Evolutionary conservation across 2,888 invertebrate species (phyloP).

Genomic region (Harpalus rufipes): DNA sequence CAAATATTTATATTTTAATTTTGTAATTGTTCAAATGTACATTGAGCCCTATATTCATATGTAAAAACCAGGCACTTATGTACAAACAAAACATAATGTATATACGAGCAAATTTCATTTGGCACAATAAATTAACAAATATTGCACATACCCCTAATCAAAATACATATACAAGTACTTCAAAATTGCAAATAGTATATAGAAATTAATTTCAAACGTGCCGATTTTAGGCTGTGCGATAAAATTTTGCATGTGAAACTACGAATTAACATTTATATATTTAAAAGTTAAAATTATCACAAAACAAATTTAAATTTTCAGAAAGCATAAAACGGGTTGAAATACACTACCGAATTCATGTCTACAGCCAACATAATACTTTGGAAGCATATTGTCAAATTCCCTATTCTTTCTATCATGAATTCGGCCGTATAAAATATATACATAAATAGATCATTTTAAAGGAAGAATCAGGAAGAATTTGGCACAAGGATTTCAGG

Average conservation of each 20-base stretch:
- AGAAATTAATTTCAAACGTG: constrained; percentile 57
- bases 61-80: constrained; percentile 47
- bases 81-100: constrained; percentile 37
- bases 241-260: constrained; percentile 53
- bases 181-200: constrained; percentile 53
- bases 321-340: constrained; percentile 25
- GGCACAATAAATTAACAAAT: constrained; percentile 10
- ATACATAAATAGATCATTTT: constrained; percentile 37
- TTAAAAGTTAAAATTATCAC: constrained; percentile 36
- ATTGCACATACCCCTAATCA: constrained; percentile 58
- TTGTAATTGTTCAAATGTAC: constrained; percentile 2
- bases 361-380: constrained; percentile 31
- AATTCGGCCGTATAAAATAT: constrained; percentile 25
- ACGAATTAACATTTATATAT: constrained; percentile 40
- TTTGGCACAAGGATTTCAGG: constrained; percentile 64
- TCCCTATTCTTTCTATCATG: constrained; percentile 25
- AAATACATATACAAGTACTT: constrained; percentile 53
- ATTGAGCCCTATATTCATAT: background rate
- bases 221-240: constrained; percentile 63
- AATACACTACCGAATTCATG: constrained; percentile 21
- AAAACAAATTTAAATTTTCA: constrained; percentile 49
- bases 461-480: constrained; percentile 56
- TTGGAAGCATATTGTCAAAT: constrained; percentile 53
- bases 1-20: constrained; percentile 10
- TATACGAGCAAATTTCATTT: constrained; percentile 8